Base-by-base conservation (phyloP, 64 coral and sea anemone species). In the Montipora sp. region DNA sequence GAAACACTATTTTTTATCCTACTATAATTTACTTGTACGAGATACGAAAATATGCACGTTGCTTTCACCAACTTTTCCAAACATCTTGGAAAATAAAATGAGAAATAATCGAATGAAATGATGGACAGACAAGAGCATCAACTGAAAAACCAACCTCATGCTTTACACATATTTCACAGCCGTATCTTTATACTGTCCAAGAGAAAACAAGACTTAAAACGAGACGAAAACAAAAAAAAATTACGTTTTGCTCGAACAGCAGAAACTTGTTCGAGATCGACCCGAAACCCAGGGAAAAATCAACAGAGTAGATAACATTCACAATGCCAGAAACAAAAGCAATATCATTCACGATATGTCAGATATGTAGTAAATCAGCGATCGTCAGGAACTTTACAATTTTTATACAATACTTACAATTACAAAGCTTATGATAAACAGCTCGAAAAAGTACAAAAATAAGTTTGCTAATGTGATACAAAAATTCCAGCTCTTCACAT, bases 341-440 rank as follows among this genome's bases (percentile, higher is more conserved):
- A 15, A 66, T 66, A 66, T 66, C 11, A 66, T 16, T 66, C 15
- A 66, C 61, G 12, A 15, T 66, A 4, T 18, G 11, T 66, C 8
- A 66, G 36, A 36, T 36, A 36, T 36, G 36, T 36, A 36, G 36
- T 36, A 36, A 36, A 36, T 36, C 36, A 36, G 36, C 36, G 36
- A 36, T 2, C 36, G 36, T 36, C 36, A 36, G 36, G 36, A 36
- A 36, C 36, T 71, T 45, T 71, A 50, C 45, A 71, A 84, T 51
- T 18, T 71, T 85, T 85, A 83, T 83, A 83, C 78, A 80, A 45
- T 83, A 83, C 78, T 58, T 80, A 82, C 82, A 85, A 84, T 58
- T 80, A 82, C 82, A 85, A 84, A 48, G 16, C 66, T 85, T 85
- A 46, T 47, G 63, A 85, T 36, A 85, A 84, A 19, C 18, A 50